phyloP scores from a whole-genome alignment of 2,888 invertebrate genomes.

The Campopleginae sp. region DNA sequence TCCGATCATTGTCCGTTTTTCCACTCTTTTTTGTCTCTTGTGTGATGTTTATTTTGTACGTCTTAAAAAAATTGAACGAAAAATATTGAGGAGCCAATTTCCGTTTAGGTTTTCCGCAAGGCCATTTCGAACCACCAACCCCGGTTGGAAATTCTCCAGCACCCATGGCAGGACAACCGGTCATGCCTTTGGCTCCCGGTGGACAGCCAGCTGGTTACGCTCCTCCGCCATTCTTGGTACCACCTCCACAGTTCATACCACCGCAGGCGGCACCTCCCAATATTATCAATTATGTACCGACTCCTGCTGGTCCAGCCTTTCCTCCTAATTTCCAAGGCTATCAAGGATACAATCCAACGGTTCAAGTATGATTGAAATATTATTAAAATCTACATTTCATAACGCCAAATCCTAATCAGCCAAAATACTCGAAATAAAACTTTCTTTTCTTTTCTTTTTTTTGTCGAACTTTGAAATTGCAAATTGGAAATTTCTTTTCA shows the following conservation, averaged over 20 bases:
- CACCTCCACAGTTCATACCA: slow-evolving; percentile 82
- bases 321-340: slow-evolving; percentile 81
- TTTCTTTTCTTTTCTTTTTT: not conserved
- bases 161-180: slow-evolving; percentile 79
- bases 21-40: slow-evolving; percentile 5
- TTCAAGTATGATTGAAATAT: slow-evolving; percentile 75
- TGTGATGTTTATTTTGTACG: not conserved
- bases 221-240: slow-evolving; percentile 82
- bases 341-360: slow-evolving; percentile 81
- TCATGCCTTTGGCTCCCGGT: slow-evolving; percentile 80
- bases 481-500: not conserved
- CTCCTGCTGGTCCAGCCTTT: slow-evolving; percentile 81
- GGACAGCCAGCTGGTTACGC: slow-evolving; percentile 78
- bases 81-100: slow-evolving; percentile 9
- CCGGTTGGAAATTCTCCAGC: slow-evolving; percentile 78
- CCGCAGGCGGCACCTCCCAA: slow-evolving; percentile 82
- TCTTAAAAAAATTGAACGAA: not conserved
- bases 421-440: not conserved
- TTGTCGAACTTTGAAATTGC: not conserved
- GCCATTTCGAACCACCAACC: slow-evolving; percentile 80
- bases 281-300: slow-evolving; percentile 82
- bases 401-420: not conserved
- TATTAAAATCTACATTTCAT: not conserved
- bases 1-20: slow-evolving; percentile 40
- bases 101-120: slow-evolving; percentile 78